phyloP scores from a whole-genome alignment of 2,888 invertebrate species.

The Himalopsyche kuldschensis region DNA sequence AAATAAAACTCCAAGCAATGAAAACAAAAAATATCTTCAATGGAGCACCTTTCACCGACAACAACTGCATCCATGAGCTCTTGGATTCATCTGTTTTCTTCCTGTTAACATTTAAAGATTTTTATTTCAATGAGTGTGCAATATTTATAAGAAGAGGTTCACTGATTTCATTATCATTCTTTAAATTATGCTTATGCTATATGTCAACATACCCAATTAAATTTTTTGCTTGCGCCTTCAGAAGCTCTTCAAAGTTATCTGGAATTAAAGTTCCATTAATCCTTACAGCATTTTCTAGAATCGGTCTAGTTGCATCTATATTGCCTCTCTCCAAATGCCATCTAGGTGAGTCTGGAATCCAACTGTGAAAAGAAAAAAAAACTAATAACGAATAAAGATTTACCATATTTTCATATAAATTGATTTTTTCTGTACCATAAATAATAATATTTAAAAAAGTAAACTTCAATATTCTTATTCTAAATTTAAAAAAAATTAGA shows the following conservation, averaged over 20 bases:
- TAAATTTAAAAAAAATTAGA: too few species aligned
- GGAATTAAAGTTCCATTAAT: conserved; percentile 48
- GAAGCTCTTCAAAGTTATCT: conserved; percentile 45
- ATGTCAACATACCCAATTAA: conserved; percentile 15
- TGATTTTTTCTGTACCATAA: too few species aligned
- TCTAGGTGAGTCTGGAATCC: conserved; percentile 54
- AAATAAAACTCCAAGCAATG: conserved; percentile 43
- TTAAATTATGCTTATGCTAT: neutral
- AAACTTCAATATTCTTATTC: too few species aligned
- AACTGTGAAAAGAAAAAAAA: conserved; percentile 36
- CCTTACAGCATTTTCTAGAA: conserved; percentile 46
- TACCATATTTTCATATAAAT: too few species aligned
- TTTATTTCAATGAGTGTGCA: neutral
- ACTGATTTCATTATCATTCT: neutral
- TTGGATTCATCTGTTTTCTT: conserved; percentile 44
- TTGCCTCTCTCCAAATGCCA: conserved; percentile 48
- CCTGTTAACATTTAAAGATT: conserved; percentile 6
- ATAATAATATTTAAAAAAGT: too few species aligned
- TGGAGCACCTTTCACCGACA: conserved; percentile 38
- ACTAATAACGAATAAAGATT: too few species aligned
- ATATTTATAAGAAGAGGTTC: neutral
- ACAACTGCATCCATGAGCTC: conserved; percentile 46
- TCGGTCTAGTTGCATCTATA: conserved; percentile 46
- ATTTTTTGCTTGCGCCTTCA: conserved; percentile 43
- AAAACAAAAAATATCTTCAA: conserved; percentile 11